Evolutionary conservation across 2,113 vertebrate species (phyloP).

Genomic region (Salvelinus sp.): DNA sequence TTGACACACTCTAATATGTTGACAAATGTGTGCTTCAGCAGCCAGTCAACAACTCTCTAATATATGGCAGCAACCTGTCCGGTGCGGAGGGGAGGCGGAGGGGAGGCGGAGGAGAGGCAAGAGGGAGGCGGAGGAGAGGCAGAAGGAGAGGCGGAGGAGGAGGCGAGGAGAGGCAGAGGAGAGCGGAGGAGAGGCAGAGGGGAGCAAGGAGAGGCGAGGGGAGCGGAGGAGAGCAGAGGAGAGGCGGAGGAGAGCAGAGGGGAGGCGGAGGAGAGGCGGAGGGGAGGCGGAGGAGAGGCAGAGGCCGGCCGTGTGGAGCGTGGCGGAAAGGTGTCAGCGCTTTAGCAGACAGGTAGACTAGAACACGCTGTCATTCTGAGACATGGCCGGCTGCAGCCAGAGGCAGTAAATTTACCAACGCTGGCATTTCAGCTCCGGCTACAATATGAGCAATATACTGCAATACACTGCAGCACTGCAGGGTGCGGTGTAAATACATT

Average conservation of each 20-base stretch:
- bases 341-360: constrained; percentile 68
- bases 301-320: constrained; percentile 44
- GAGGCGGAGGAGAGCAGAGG: too few species aligned
- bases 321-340: constrained; percentile 43
- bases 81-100: neutral
- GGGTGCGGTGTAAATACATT: neutral
- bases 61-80: constrained; percentile 61
- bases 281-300: too few species aligned
- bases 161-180: too few species aligned
- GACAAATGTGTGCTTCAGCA: constrained; percentile 73
- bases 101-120: too few species aligned
- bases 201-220: too few species aligned
- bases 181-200: too few species aligned
- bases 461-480: neutral
- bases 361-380: constrained; percentile 61
- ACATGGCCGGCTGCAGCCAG: constrained; percentile 59
- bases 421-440: constrained; percentile 58
- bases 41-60: constrained; percentile 74
- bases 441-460: constrained; percentile 30
- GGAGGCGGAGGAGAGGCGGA: too few species aligned
- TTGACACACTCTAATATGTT: constrained; percentile 74
- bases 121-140: too few species aligned
- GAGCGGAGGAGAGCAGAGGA: too few species aligned
- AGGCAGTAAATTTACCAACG: constrained; percentile 63
- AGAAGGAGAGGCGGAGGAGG: too few species aligned